A percentile compares a stretch with the other conserved stretches of the same genome.
Evolutionary conservation across 2,888 invertebrate genomes (phyloP).

Genomic region (Ectemnius continuus): DNA sequence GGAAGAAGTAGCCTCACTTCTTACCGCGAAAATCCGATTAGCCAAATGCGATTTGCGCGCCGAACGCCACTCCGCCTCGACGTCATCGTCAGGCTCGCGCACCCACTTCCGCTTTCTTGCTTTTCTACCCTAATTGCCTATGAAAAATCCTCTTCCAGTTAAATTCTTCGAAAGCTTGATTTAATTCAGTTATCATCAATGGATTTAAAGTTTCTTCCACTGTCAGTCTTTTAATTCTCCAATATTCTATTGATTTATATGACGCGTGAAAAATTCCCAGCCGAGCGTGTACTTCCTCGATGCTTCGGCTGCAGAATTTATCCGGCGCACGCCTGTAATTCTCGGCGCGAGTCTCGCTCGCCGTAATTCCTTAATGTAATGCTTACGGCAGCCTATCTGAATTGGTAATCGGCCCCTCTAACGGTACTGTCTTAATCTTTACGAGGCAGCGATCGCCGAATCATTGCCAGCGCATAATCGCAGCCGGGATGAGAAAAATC

Average conservation of each 20-base stretch:
- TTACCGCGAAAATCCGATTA: conserved; percentile 37
- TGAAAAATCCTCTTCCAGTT: not conserved
- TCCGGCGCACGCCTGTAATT: not conserved
- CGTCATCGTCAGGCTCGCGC: not conserved
- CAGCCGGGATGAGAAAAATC: not conserved
- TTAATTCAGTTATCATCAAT: too few species aligned
- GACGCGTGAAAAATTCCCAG: too few species aligned
- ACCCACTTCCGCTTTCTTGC: not conserved
- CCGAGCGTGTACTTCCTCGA: not conserved
- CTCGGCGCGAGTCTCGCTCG: too few species aligned
- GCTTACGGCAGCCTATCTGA: conserved; percentile 20
- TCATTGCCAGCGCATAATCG: conserved; percentile 24
- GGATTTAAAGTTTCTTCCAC: too few species aligned
- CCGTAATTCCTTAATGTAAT: not conserved
- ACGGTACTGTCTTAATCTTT: conserved; percentile 10
- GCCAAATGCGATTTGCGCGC: conserved; percentile 30
- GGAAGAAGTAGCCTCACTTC: too few species aligned
- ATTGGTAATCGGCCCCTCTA: conserved; percentile 29
- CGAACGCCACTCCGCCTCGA: not conserved
- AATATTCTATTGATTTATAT: too few species aligned
- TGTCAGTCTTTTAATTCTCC: too few species aligned
- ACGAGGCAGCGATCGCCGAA: conserved; percentile 14
- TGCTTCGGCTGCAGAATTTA: conserved; percentile 8
- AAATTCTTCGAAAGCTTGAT: too few species aligned
- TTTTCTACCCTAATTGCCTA: not conserved